Evolutionary conservation across 2,888 invertebrate species (phyloP), one percentile per base, ranked within the genome.

Genomic region (Siphonodentalium dalli): DNA sequence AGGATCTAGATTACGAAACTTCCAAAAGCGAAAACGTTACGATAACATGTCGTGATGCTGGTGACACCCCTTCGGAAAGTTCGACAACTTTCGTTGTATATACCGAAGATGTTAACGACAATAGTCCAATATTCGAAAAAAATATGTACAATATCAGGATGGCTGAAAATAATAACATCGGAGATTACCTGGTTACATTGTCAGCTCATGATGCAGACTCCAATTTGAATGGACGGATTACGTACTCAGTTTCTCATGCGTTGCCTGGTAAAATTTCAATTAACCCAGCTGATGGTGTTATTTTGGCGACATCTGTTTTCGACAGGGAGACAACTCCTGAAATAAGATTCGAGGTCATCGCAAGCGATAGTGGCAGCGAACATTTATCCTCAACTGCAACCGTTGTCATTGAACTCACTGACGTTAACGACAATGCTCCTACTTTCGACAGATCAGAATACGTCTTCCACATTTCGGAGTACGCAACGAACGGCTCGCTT

Each of bases 391-490:
- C 92, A 90, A 3, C 86, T 13, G 69, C 76, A 0, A 59, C 69
- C 7, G 65, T 80, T 21, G 57, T 89, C 84, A 91, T 98, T 49
- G 93, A 93, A 78, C 94, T 99, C 0, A 82, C 92, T 46, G 98
- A 99, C 81, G 90, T 92, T 65, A 97, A 98, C 80, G 98, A 99
- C 82, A 95, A 98, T 76, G 87, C 90, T 18, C 98, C 98, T 0
- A 87, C 88, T 4, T 98, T 98, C 80, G 97, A 97, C 82, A 89
- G 91, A 81, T 88, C 89, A 54, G 90, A 91, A 66, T 96, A 97
- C 80, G 91, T 93, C 70, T 90, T 94, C 0, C 88, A 90, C 13
- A 88, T 97, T 0, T 84, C 92, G 23, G 98, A 99, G 81, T 90
- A 92, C 2, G 91, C 91, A 1, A 89, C 91, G 8, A 87, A 92